Conservation (phyloP, 2,797 vertebrate genomes). For the Characodon lateralis region DNA sequence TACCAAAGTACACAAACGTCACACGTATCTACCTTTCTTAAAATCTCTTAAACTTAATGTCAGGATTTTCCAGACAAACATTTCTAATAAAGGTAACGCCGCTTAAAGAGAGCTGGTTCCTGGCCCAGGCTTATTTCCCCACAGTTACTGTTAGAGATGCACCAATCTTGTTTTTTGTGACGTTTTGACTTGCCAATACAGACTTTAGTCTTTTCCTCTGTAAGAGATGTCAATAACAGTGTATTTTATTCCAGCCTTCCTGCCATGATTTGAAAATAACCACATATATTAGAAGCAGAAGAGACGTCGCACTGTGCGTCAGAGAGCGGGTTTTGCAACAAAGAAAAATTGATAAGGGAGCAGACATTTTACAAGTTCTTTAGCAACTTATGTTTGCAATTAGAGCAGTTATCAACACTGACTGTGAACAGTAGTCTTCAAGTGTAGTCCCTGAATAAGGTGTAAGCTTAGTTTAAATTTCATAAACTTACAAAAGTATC, state of each 20-base stretch:
- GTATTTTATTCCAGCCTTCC: background rate
- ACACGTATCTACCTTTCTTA: constrained; percentile 48
- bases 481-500: background rate
- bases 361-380: background rate
- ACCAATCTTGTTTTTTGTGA: background rate
- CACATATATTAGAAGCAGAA: background rate
- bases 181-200: background rate
- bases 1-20: constrained; percentile 40
- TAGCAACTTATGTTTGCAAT: background rate
- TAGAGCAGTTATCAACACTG: background rate
- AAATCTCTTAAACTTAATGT: constrained; percentile 65
- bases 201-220: background rate
- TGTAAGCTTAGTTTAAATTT: background rate
- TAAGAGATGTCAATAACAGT: background rate
- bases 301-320: background rate
- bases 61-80: constrained; percentile 57
- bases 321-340: background rate
- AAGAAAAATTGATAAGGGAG: background rate
- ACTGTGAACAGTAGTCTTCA: background rate
- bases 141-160: background rate
- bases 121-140: constrained; percentile 53
- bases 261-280: background rate
- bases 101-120: constrained; percentile 66
- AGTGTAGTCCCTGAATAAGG: background rate
- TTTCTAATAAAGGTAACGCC: constrained; percentile 66